Evolutionary conservation across 2,113 vertebrate species (phyloP), one percentile per base, ranked within the genome.

Genomic region (Trichechus manatus): DNA sequence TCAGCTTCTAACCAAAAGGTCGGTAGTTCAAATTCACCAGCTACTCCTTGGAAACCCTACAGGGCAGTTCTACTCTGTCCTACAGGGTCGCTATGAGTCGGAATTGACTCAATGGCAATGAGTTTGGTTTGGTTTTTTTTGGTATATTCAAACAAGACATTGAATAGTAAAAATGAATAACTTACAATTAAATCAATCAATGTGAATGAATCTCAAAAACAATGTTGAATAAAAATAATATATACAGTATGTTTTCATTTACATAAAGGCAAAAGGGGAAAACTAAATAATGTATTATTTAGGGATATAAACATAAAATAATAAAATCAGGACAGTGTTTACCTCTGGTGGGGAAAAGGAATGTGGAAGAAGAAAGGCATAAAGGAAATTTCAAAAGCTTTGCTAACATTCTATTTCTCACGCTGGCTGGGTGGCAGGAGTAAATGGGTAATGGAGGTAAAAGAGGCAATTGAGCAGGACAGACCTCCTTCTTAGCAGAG

Each of bases 351-450:
- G 44, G 8, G 85, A 89, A 88, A 64, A 83, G 50, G 11, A 85
- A 17, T 19, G 7, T 61, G n/a, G 61, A 44, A 8, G 47, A 25
- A 82, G 59, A 68, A 79, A 91, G 78, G 8, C 59, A 61, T 56
- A 68, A 85, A 84, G 33, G 6, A 20, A 64, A 53, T 75, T 95
- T 75, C 66, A 13, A 56, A 95, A 91, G 82, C 39, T 80, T 19
- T 87, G 68, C 36, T 66, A 44, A 42, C 14, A 36, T 53, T 17
- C 29, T 64, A 31, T 56, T 92, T 87, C 56, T 66, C 36, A 75
- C 5, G 9, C 33, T 36, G 25, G 19, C 4, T 5, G 7, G 17
- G 0, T 0, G 4, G 9, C 4, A 14, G 47, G 2, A 5, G 47
- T 59, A 42, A 44, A 83, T 14, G 1, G 25, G 10, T 44, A 70